phyloP scores from a whole-genome alignment of 2,888 invertebrate species.

The Itoplectis maculator region DNA sequence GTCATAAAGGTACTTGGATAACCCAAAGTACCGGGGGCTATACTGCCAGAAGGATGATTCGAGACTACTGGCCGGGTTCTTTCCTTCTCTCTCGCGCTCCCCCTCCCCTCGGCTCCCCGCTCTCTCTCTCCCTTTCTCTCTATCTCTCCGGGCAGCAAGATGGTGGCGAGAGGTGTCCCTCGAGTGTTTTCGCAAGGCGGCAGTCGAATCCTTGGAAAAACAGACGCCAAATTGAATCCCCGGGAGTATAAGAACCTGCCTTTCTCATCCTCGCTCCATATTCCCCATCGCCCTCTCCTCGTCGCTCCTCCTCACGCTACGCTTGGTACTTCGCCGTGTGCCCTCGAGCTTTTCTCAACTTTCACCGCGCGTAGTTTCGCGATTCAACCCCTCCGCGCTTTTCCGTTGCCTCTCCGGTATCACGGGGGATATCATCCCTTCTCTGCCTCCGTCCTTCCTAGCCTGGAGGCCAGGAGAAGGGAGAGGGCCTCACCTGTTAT shows the following conservation, averaged over 20 bases:
- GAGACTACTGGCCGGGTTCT: conserved; percentile 27
- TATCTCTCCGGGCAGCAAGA: conserved; percentile 53
- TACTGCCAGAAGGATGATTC: conserved; percentile 44
- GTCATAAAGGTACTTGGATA: conserved; percentile 44
- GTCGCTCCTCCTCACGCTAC: conserved; percentile 19
- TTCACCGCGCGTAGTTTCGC: conserved; percentile 62
- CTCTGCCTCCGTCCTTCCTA: not conserved
- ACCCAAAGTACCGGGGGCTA: conserved; percentile 17
- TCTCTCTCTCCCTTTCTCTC: no score
- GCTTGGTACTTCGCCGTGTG: conserved; percentile 64
- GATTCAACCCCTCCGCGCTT: conserved; percentile 67
- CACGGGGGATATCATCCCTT: conserved; percentile 22
- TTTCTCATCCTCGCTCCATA: conserved; percentile 70
- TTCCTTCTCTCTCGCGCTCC: not conserved
- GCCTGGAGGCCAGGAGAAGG: not conserved
- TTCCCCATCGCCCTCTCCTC: conserved; percentile 49
- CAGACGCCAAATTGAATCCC: conserved; percentile 84
- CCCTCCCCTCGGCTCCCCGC: not conserved
- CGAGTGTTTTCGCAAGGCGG: conserved; percentile 84
- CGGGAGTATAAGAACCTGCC: conserved; percentile 79
- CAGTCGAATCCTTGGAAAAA: conserved; percentile 85
- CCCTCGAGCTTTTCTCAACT: conserved; percentile 70
- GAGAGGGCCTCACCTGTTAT: not conserved
- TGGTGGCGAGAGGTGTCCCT: conserved; percentile 81
- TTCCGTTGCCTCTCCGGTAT: conserved; percentile 60